Evolutionary conservation across 2,888 invertebrate species (phyloP).

Genomic region (Macropis europaea): DNA sequence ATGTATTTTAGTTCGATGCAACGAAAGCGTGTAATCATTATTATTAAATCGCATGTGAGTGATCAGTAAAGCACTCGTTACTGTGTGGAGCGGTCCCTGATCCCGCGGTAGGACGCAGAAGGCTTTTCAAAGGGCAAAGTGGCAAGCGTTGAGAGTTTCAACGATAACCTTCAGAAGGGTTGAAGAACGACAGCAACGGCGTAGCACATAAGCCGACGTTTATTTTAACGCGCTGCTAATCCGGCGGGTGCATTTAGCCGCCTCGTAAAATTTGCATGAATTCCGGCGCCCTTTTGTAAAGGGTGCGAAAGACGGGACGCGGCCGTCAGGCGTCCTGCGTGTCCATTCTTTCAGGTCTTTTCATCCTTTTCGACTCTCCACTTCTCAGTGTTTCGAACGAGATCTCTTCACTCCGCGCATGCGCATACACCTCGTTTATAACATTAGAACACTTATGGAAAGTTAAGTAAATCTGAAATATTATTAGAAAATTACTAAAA

Average conservation of each 20-base stretch:
- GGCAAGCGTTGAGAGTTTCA: conserved; percentile 3
- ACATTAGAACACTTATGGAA: too few species aligned
- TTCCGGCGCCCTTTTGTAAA: conserved; percentile 1
- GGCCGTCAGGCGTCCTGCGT: not conserved
- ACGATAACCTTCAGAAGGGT: conserved; percentile 30
- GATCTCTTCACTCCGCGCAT: not conserved
- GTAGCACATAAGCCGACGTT: conserved; percentile 31
- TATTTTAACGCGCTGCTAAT: conserved; percentile 41
- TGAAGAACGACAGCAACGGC: conserved; percentile 4
- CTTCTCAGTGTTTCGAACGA: not conserved
- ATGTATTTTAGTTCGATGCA: too few species aligned
- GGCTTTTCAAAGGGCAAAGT: too few species aligned
- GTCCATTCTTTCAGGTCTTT: not conserved
- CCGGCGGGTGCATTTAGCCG: conserved; percentile 34
- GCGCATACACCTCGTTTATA: too few species aligned
- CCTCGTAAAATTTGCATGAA: conserved; percentile 47
- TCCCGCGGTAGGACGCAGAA: too few species aligned
- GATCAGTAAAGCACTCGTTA: too few species aligned
- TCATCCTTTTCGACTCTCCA: not conserved
- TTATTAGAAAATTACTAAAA: too few species aligned
- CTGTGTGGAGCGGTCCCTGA: too few species aligned
- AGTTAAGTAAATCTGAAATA: too few species aligned
- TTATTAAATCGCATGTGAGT: too few species aligned
- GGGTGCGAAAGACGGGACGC: not conserved
- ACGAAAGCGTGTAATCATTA: too few species aligned